Evolutionary conservation across 2,888 invertebrate species (phyloP), one percentile per base, ranked within the genome.

Genomic region (Ellobium chinense): DNA sequence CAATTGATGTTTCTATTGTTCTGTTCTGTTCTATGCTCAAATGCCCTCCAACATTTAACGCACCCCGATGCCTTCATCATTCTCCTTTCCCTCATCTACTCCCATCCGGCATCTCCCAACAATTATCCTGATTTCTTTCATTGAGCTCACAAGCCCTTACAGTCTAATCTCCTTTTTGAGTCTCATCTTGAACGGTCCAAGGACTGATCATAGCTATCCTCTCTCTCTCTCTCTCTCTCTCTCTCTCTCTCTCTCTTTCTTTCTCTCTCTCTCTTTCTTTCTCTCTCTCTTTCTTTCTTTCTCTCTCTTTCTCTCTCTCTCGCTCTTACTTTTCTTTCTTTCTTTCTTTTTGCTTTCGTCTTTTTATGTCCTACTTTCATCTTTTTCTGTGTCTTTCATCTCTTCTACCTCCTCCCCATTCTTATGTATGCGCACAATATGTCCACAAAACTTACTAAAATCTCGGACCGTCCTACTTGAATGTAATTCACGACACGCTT

Each of bases 381-480:
- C 34, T 66, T 21, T 39, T 21, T 76, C 37, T 60, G 5, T 63
- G 18, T 76, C 65, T 65, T 39, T 36, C 24, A 39, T 46, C 65
- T 46, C 12, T 31, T 39, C 54, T 46, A 18, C 37, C n/a, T 31
- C 62, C n/a, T 60, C 34, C n/a, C 60, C 62, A 24, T 54, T 56
- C 24, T 73, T n/a, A n/a, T n/a, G n/a, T n/a, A n/a, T n/a, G n/a
- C n/a, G n/a, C n/a, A n/a, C n/a, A n/a, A n/a, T n/a, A n/a, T n/a
- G n/a, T n/a, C n/a, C n/a, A n/a, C n/a, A n/a, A n/a, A n/a, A n/a
- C n/a, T n/a, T n/a, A n/a, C n/a, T n/a, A n/a, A n/a, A n/a, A n/a
- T n/a, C n/a, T n/a, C n/a, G n/a, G n/a, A n/a, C n/a, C n/a, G n/a
- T n/a, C n/a, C n/a, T n/a, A n/a, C n/a, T n/a, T n/a, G n/a, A n/a